phyloP scores from a whole-genome alignment of 1,140 invertebrate genomes.

The Archivesica marissinica region DNA sequence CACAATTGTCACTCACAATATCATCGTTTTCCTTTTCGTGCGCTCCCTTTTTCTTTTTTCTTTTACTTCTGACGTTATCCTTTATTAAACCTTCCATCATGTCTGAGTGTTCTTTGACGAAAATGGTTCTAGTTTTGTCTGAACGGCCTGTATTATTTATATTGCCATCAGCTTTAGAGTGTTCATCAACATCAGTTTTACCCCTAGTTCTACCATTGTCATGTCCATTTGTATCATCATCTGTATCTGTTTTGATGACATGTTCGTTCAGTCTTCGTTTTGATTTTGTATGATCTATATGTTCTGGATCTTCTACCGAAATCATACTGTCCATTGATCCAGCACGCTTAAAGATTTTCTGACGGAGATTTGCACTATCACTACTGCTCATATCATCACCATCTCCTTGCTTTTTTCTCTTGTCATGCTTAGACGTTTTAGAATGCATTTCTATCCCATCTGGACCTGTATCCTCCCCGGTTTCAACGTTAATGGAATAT shows the following conservation, averaged over 20 bases:
- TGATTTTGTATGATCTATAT: constrained; percentile 25
- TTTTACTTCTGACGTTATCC: background rate
- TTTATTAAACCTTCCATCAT: background rate
- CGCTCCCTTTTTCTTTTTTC: background rate
- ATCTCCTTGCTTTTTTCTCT: constrained; percentile 6
- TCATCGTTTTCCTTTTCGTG: background rate
- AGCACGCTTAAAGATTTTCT: constrained; percentile 41
- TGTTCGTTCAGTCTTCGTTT: constrained; percentile 39
- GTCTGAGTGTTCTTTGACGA: constrained; percentile 37
- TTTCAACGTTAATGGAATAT: constrained; percentile 6
- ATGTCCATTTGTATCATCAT: background rate
- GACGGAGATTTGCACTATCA: constrained; percentile 28
- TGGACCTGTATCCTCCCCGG: constrained; percentile 33
- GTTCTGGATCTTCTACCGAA: constrained; percentile 13
- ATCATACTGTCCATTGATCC: constrained; percentile 41
- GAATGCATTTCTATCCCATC: constrained; percentile 28
- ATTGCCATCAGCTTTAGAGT: background rate
- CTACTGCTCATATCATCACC: constrained; percentile 27
- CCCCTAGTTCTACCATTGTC: background rate
- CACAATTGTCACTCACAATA: background rate
- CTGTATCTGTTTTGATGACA: background rate
- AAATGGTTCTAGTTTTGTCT: constrained; percentile 10
- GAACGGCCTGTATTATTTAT: background rate
- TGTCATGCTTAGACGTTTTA: constrained; percentile 23
- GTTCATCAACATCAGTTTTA: background rate